phyloP scores from a whole-genome alignment of 2,797 vertebrate species.

The Fratercula arctica region DNA sequence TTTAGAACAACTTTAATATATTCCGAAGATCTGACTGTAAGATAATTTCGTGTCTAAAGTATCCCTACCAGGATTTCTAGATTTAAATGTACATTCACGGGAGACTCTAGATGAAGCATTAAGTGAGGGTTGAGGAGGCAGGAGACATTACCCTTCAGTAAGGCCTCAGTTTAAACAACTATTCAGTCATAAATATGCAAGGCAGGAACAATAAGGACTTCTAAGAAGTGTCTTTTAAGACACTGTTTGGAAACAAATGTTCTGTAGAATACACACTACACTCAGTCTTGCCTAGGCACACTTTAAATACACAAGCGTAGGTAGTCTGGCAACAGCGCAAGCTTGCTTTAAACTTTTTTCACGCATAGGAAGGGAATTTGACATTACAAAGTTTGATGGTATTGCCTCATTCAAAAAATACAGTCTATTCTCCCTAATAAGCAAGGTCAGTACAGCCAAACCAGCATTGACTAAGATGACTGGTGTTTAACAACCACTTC shows the following conservation, averaged over 20 bases:
- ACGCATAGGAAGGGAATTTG: neutral
- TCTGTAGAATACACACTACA: neutral
- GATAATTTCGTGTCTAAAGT: neutral
- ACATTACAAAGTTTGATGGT: neutral
- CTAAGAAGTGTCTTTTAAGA: neutral
- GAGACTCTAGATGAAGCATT: neutral
- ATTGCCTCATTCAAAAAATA: neutral
- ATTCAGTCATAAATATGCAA: neutral
- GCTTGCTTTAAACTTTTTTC: neutral
- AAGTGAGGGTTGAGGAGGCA: neutral
- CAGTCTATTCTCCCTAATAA: neutral
- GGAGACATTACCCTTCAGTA: neutral
- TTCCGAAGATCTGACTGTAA: neutral
- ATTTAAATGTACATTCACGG: neutral
- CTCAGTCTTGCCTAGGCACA: neutral
- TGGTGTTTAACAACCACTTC: neutral
- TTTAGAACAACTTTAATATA: neutral
- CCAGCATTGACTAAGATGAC: neutral
- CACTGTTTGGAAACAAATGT: neutral
- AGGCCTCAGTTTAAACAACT: neutral
- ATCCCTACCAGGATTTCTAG: neutral
- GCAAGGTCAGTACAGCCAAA: neutral
- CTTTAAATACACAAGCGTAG: neutral
- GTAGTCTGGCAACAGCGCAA: neutral
- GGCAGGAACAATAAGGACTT: neutral